These are phyloP conservation scores for Charanyca ferruginea DNA, from an alignment of 2,888 invertebrate species.

Conservation along the genomic window DNA sequence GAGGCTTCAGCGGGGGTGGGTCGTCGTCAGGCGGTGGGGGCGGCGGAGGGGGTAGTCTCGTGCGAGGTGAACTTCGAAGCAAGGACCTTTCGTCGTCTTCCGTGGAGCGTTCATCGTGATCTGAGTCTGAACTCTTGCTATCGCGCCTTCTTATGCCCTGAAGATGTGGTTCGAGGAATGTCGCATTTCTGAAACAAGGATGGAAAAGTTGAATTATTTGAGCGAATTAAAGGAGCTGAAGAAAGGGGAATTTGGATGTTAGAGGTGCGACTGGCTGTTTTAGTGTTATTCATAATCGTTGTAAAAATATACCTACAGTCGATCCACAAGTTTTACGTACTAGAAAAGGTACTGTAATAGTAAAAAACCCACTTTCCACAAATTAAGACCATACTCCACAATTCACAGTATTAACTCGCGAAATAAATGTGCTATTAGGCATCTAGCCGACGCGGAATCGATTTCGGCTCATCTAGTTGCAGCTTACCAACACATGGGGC, in stretches of 20 bases:
- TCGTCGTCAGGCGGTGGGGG: constrained; percentile 87
- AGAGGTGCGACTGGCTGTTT: background rate
- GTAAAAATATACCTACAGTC: too few relatives aligned
- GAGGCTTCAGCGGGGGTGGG: constrained; percentile 89
- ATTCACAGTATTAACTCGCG: constrained; percentile 41
- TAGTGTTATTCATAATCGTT: background rate
- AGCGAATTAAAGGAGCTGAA: background rate
- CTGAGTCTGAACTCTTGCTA: constrained; percentile 88
- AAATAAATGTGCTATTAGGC: constrained; percentile 60
- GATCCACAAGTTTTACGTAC: background rate
- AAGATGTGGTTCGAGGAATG: constrained; percentile 94
- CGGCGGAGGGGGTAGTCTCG: constrained; percentile 85
- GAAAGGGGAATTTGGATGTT: background rate
- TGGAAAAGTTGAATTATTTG: background rate
- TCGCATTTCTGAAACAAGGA: constrained; percentile 93
- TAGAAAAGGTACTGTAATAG: background rate
- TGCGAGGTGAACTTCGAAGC: constrained; percentile 85
- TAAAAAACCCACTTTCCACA: background rate
- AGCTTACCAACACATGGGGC: constrained; percentile 78
- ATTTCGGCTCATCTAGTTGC: constrained; percentile 73
- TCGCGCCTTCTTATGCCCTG: constrained; percentile 91
- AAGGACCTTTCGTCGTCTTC: constrained; percentile 87
- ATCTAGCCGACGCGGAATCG: constrained; percentile 71
- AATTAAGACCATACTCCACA: constrained; percentile 21
- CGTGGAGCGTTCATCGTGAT: constrained; percentile 88